These are phyloP conservation scores for Aphrophora alni DNA, from an alignment of 2,888 invertebrate genomes.

Conservation along the genomic window DNA sequence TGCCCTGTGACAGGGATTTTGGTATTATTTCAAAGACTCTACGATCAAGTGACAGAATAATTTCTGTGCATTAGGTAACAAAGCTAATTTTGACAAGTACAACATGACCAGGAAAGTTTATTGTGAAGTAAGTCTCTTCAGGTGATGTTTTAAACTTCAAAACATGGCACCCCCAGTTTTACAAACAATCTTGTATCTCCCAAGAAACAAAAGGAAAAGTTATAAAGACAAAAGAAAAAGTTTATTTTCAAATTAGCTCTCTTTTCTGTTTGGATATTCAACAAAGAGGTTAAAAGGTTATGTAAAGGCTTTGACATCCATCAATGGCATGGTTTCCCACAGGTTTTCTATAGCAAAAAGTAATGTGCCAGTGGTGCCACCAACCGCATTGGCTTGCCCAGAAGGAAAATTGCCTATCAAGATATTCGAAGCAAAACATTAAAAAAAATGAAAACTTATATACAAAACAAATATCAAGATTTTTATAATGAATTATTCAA, in stretches of 20 bases:
- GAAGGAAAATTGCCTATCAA: background rate
- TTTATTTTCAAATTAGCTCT: background rate
- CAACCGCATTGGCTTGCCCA: background rate
- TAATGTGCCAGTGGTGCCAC: background rate
- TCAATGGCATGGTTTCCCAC: background rate
- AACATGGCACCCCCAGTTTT: background rate
- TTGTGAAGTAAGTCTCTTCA: background rate
- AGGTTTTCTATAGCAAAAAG: background rate
- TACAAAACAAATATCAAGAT: background rate
- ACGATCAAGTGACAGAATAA: background rate
- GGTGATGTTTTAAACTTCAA: background rate
- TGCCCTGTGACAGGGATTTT: background rate
- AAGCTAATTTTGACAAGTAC: background rate
- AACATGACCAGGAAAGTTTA: background rate
- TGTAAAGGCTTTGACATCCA: background rate
- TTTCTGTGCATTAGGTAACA: background rate
- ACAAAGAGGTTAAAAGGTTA: background rate
- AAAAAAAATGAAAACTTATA: background rate
- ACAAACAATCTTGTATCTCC: background rate
- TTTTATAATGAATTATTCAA: background rate
- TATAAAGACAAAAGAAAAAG: background rate
- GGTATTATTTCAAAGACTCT: background rate
- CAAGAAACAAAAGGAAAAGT: background rate
- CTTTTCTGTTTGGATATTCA: background rate
- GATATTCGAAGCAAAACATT: background rate